Percentiles rank a stretch among this genome's conserved stretches.
Conservation (phyloP, 2,113 vertebrate genomes). For the Patagioenas fasciata region DNA sequence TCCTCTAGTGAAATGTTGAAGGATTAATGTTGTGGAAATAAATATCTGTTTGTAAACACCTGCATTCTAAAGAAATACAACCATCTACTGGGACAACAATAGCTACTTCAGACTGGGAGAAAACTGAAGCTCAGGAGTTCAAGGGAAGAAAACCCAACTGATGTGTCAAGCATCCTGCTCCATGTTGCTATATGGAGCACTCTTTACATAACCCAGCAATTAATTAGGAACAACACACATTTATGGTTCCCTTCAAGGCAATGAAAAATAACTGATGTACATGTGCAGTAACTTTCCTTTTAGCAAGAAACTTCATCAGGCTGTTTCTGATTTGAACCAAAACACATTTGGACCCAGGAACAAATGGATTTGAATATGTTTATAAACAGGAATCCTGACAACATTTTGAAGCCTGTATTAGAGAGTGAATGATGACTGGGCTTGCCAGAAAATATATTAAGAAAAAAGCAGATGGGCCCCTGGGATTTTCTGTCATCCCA, state of each 20-base stretch:
- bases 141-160: not conserved
- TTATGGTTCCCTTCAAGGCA: conserved; percentile 5
- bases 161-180: not conserved
- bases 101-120: not conserved
- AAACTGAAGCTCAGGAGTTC: not conserved
- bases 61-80: not conserved
- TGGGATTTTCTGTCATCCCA: not conserved
- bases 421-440: not conserved
- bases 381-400: not conserved
- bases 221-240: conserved; percentile 16
- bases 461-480: not conserved
- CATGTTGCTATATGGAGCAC: not conserved
- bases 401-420: not conserved
- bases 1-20: not conserved
- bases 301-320: conserved; percentile 1
- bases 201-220: conserved; percentile 11
- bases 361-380: not conserved
- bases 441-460: not conserved
- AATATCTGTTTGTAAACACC: not conserved
- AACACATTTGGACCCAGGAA: not conserved
- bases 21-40: not conserved
- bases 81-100: not conserved
- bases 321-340: not conserved
- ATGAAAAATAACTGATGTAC: conserved; percentile 8
- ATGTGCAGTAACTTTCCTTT: not conserved